Evolutionary conservation across 2,113 vertebrate genomes (phyloP), one percentile per base, ranked within the genome.

Genomic region (Ornithorhynchus anatinus): DNA sequence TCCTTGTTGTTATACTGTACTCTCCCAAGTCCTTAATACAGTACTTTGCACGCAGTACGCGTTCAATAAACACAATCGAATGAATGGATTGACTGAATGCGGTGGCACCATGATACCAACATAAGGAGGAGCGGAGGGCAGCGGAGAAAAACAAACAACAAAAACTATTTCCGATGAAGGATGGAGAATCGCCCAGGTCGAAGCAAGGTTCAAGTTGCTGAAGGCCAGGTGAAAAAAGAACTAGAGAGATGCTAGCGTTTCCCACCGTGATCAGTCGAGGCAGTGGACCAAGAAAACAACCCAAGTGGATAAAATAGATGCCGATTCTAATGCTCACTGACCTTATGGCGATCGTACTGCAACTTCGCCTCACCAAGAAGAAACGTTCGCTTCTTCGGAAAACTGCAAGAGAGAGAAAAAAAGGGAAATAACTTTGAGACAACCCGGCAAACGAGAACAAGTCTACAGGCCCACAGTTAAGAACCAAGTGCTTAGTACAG

Each of bases 361-460:
- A 31, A 51, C 29, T 52, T 75, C 67, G 60, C 72, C 40, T 78
- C 63, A 69, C 64, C 62, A 51, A 66, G 79, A 74, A 75, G 67
- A 63, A 16, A 50, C 38, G 77, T 84, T 86, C 86, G 75, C 65
- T 79, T 88, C 87, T 86, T 88, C 85, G 87, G 82, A 85, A 80
- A 84, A 84, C 85, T 89, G 39, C 7, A 84, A 82, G 42, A 79
- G 64, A 27, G 68, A 29, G 59, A 33, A 58, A 10, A 58, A 20
- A 13, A 25, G 20, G 59, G 31, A 27, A 38, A 25, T 4, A 50
- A 36, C 16, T 14, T 43, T 20, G 44, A 70, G 7, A 17, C 16
- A 8, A 11, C 44, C 58, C 44, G 31, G 4, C 45, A 36, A 58
- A 29, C 37, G 31, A 22, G 15, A 2, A 13, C 25, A 59, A 36